Conservation (phyloP, 2,797 vertebrate species). For the Erethizon dorsatum region DNA sequence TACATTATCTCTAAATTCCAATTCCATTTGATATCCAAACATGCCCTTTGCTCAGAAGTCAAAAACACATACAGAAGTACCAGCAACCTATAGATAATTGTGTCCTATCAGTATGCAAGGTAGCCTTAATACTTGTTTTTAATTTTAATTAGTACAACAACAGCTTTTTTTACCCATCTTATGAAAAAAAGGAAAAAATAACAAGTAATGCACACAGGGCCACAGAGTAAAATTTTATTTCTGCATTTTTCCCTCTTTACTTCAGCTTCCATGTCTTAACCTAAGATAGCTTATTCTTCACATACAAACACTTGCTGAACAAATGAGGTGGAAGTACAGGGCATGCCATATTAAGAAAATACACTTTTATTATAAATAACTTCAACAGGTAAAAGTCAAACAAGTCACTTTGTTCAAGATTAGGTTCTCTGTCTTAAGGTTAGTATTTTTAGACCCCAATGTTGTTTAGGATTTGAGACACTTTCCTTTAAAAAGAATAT, state of each 20-base stretch:
- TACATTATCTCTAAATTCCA: not conserved
- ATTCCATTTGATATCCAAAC: constrained; percentile 1
- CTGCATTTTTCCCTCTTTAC: not conserved
- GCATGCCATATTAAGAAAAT: not conserved
- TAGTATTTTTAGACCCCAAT: not conserved
- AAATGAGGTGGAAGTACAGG: not conserved
- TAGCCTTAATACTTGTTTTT: not conserved
- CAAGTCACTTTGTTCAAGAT: not conserved
- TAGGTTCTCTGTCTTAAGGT: not conserved
- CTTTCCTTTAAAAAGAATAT: not conserved
- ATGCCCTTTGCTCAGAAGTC: constrained; percentile 23
- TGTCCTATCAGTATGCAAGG: not conserved
- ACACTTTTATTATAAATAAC: not conserved
- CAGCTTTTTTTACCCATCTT: not conserved
- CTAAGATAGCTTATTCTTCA: not conserved
- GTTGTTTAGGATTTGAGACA: not conserved
- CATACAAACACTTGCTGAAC: not conserved
- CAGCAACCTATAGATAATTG: not conserved
- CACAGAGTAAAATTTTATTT: not conserved
- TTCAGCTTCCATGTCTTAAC: not conserved
- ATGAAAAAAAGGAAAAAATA: not conserved
- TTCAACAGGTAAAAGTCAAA: not conserved
- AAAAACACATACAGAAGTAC: not conserved
- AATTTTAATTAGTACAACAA: not conserved
- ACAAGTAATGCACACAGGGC: not conserved